These are phyloP conservation scores for Lasioglossum zephyrum DNA, from an alignment of 2,888 invertebrate genomes.

Conservation along the genomic window DNA sequence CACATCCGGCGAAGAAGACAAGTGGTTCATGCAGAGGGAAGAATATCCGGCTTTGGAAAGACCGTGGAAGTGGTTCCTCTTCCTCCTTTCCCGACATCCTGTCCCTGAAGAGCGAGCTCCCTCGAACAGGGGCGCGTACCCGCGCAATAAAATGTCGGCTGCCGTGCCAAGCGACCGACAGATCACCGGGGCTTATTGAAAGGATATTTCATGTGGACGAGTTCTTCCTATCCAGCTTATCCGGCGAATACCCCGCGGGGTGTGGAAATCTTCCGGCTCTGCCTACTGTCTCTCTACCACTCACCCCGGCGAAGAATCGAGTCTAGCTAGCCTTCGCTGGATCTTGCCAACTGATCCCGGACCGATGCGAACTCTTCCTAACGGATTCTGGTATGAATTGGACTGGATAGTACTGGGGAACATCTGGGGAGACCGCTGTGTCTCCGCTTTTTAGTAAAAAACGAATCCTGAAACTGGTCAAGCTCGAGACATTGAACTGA, in stretches of 20 bases:
- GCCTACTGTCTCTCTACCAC: slow-evolving; percentile 25
- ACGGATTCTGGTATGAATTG: not conserved
- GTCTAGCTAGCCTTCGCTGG: not conserved
- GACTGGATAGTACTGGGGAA: not conserved
- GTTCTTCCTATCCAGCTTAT: slow-evolving; percentile 78
- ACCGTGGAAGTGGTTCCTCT: slow-evolving; percentile 23
- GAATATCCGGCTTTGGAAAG: not conserved
- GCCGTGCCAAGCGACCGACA: slow-evolving; percentile 81
- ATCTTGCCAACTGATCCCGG: not conserved
- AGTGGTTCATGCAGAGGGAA: slow-evolving; percentile 25
- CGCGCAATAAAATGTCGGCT: slow-evolving; percentile 83
- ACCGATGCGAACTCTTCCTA: not conserved
- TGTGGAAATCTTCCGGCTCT: slow-evolving; percentile 68
- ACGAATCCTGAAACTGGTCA: not conserved
- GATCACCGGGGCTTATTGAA: slow-evolving; percentile 83
- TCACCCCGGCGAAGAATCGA: slow-evolving; percentile 9
- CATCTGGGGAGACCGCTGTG: slow-evolving; percentile 17
- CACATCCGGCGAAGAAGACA: slow-evolving; percentile 30
- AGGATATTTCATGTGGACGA: slow-evolving; percentile 83
- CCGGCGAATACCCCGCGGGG: slow-evolving; percentile 80
- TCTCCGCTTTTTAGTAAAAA: not conserved
- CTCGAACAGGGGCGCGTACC: slow-evolving; percentile 53
- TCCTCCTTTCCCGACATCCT: slow-evolving; percentile 44
- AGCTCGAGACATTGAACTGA: not conserved
- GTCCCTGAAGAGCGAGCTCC: slow-evolving; percentile 38